Evolutionary conservation across 2,113 vertebrate species (phyloP).

Genomic region (Gymnorhina tibicen): DNA sequence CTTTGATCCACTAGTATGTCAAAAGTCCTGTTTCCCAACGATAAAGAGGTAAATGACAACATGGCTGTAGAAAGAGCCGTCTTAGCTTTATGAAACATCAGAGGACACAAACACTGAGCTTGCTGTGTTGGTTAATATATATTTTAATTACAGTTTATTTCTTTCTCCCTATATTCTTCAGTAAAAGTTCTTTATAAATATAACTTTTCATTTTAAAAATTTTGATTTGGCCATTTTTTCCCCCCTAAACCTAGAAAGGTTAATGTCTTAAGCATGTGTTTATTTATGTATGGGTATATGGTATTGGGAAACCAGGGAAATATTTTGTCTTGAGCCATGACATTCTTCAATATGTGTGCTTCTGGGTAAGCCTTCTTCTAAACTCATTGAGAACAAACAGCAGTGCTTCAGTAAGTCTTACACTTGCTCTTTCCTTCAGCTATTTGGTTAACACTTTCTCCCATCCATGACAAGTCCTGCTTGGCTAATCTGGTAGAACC

Average conservation of each 20-base stretch:
- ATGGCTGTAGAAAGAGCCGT: background rate
- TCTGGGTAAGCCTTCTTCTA: background rate
- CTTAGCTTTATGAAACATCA: background rate
- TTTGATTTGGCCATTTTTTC: background rate
- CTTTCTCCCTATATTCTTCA: background rate
- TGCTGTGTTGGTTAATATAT: background rate
- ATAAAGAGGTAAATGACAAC: background rate
- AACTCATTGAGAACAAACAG: background rate
- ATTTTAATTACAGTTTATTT: background rate
- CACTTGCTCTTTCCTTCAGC: background rate
- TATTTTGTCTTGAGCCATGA: background rate
- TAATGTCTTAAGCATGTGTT: background rate
- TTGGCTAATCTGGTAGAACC: background rate
- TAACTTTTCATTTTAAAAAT: background rate
- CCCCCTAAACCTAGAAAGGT: background rate
- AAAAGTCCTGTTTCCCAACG: background rate
- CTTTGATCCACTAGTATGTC: background rate
- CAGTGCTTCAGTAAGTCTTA: background rate
- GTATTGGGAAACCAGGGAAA: background rate
- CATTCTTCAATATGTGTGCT: background rate
- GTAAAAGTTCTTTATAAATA: background rate
- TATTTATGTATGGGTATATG: background rate
- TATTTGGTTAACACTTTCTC: background rate
- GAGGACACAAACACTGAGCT: background rate
- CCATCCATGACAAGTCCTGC: background rate